Conservation (phyloP, 2,888 invertebrate genomes). For the Synergus itoensis region DNA sequence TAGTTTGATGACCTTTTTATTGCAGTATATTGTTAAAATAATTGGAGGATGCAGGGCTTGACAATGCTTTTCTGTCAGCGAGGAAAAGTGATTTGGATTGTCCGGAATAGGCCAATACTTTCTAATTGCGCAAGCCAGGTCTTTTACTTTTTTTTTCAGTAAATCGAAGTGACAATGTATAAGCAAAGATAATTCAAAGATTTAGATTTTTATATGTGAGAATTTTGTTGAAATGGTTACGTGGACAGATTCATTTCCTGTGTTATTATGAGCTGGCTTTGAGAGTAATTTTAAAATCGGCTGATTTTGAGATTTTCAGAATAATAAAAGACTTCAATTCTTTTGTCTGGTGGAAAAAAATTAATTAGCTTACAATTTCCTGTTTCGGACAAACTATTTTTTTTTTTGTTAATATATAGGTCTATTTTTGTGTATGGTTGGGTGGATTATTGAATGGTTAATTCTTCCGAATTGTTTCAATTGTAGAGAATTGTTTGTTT, state of each 20-base stretch:
- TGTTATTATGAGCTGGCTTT: neutral
- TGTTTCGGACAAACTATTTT: neutral
- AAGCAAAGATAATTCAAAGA: neutral
- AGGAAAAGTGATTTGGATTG: neutral
- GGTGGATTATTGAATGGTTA: too few species aligned
- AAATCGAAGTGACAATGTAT: neutral
- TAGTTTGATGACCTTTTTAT: conserved; percentile 28
- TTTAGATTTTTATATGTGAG: neutral
- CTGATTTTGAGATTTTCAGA: neutral
- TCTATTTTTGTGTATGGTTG: too few species aligned
- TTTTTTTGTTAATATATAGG: too few species aligned
- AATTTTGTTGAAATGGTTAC: neutral
- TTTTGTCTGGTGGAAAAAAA: neutral
- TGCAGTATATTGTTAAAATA: conserved; percentile 4
- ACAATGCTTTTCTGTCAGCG: neutral
- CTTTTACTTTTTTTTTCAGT: conserved; percentile 4
- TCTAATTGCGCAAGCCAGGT: neutral
- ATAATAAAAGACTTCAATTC: neutral
- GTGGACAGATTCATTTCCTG: neutral
- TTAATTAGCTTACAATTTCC: too few species aligned
- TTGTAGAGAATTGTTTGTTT: too few species aligned
- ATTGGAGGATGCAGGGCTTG: conserved; percentile 7
- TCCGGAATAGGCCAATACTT: neutral
- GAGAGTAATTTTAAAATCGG: neutral
- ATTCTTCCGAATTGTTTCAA: too few species aligned